phyloP scores from a whole-genome alignment of 2,797 vertebrate species.

The Eleutherodactylus coqui region DNA sequence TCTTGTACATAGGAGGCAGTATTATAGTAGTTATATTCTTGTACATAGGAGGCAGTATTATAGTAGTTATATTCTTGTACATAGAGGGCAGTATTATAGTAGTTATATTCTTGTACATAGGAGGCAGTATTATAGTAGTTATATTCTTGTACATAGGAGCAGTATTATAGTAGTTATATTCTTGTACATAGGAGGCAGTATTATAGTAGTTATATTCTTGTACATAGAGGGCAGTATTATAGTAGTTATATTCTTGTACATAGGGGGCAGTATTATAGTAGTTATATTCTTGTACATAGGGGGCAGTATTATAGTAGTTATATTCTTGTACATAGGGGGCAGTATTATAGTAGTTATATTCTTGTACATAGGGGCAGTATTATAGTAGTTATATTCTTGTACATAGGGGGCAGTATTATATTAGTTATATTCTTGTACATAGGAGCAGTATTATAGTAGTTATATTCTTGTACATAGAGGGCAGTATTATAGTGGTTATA shows the following conservation, averaged over 20 bases:
- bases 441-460: not conserved
- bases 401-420: not conserved
- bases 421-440: not conserved
- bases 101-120: slow-evolving; percentile 11
- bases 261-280: slow-evolving; percentile 7
- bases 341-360: slow-evolving; percentile 10
- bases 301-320: slow-evolving; percentile 5
- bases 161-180: slow-evolving; percentile 14
- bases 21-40: slow-evolving; percentile 5
- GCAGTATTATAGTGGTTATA: not conserved
- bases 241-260: slow-evolving; percentile 15
- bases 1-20: not conserved
- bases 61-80: not conserved
- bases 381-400: slow-evolving; percentile 6
- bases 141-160: not conserved
- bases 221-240: slow-evolving; percentile 4
- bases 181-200: slow-evolving; percentile 2
- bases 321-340: not conserved
- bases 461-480: not conserved
- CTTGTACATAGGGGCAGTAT: not conserved
- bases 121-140: slow-evolving; percentile 2
- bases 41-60: slow-evolving; percentile 4
- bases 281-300: slow-evolving; percentile 4
- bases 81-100: slow-evolving; percentile 7
- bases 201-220: slow-evolving; percentile 2